Percentiles rank a stretch among this genome's conserved stretches.
These are phyloP conservation scores for Leptinotarsa peninsularis DNA, from an alignment of 2,888 invertebrate species.

Conservation along the genomic window DNA sequence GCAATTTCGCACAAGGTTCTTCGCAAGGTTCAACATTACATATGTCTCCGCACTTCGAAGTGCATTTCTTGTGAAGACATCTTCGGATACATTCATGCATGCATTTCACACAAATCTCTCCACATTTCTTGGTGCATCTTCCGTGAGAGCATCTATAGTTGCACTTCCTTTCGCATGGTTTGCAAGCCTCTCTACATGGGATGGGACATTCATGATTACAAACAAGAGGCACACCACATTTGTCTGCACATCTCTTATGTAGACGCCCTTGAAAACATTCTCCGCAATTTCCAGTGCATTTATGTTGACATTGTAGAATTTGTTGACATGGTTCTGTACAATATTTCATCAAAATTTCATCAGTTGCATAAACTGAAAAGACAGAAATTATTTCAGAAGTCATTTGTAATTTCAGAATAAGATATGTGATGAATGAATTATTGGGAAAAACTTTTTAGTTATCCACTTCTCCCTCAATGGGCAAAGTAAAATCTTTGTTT, in stretches of 20 bases:
- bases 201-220: constrained; percentile 74
- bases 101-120: constrained; percentile 64
- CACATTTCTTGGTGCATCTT: constrained; percentile 67
- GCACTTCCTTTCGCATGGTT: constrained; percentile 68
- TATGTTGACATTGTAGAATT: constrained; percentile 68
- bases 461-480: no score
- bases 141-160: constrained; percentile 67
- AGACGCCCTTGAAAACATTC: constrained; percentile 72
- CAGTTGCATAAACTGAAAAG: background rate
- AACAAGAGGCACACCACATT: constrained; percentile 71
- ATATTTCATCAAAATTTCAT: constrained; percentile 44
- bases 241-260: constrained; percentile 70
- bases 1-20: background rate
- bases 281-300: constrained; percentile 70
- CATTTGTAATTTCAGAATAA: no score
- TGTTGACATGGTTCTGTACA: constrained; percentile 67
- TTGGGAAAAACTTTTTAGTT: no score
- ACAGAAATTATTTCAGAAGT: no score
- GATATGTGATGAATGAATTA: no score
- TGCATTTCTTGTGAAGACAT: background rate
- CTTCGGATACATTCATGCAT: background rate
- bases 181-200: constrained; percentile 71
- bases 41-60: background rate
- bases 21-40: constrained; percentile 8
- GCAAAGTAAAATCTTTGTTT: no score